These are phyloP conservation scores for Tenthredo scrophulariae DNA, from an alignment of 2,888 invertebrate genomes.

Conservation along the genomic window DNA sequence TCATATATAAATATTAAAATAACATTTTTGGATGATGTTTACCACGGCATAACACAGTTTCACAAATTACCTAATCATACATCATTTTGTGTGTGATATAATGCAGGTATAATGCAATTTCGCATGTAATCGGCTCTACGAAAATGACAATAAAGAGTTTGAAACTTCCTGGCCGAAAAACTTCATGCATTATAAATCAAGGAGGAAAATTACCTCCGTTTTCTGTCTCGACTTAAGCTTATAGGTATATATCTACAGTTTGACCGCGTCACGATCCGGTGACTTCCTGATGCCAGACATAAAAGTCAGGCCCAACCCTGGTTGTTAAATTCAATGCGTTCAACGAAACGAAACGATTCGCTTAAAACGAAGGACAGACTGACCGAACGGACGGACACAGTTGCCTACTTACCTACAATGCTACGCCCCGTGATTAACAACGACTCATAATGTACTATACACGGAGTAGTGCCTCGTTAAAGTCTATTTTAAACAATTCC, in stretches of 20 bases:
- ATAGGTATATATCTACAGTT: background rate
- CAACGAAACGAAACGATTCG: slow-evolving; percentile 57
- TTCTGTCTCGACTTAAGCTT: background rate
- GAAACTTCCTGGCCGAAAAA: background rate
- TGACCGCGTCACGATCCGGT: slow-evolving; percentile 21
- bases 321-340: slow-evolving; percentile 55
- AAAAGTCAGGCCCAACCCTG: slow-evolving; percentile 51
- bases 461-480: background rate
- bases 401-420: slow-evolving; percentile 50
- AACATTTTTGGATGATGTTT: background rate
- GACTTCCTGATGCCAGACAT: slow-evolving; percentile 48
- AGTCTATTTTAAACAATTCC: background rate
- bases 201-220: slow-evolving; percentile 46
- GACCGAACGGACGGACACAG: slow-evolving; percentile 29
- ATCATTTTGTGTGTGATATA: background rate
- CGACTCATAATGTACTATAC: background rate
- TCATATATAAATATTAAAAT: background rate
- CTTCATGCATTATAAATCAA: background rate
- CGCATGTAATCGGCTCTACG: background rate
- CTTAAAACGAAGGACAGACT: slow-evolving; percentile 42
- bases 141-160: background rate
- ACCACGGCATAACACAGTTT: background rate
- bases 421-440: slow-evolving; percentile 34
- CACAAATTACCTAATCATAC: background rate
- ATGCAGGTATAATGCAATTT: background rate